These are phyloP conservation scores for Semaprochilodus insignis DNA, from an alignment of 2,797 vertebrate genomes.

Conservation along the genomic window DNA sequence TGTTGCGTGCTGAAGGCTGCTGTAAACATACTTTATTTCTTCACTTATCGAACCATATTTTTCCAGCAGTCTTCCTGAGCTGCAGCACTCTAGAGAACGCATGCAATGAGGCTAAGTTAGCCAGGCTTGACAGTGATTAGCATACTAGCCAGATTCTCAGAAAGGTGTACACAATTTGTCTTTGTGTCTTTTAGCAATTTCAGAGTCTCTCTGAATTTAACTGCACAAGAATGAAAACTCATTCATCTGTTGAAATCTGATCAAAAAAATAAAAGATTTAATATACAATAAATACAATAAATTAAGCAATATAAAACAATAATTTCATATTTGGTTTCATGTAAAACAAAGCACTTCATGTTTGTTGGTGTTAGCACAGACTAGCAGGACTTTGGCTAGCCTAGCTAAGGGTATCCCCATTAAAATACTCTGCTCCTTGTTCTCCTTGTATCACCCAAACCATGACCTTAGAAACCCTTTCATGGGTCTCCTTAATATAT, in stretches of 20 bases:
- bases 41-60: slow-evolving; percentile 11
- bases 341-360: no score
- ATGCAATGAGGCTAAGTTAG: not conserved
- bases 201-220: not conserved
- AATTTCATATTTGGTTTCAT: no score
- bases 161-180: not conserved
- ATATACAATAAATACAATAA: no score
- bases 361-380: no score
- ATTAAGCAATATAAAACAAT: no score
- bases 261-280: no score
- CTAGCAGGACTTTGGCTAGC: no score
- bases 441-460: no score
- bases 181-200: not conserved
- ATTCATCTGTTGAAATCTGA: not conserved
- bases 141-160: not conserved
- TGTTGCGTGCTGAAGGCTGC: slow-evolving; percentile 5
- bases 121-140: not conserved
- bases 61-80: not conserved
- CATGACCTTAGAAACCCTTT: no score
- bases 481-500: no score
- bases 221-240: not conserved
- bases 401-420: no score
- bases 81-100: not conserved
- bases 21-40: slow-evolving; percentile 25
- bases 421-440: no score